Evolutionary conservation across 2,113 vertebrate genomes (phyloP).

Genomic region (Camelus dromedarius): DNA sequence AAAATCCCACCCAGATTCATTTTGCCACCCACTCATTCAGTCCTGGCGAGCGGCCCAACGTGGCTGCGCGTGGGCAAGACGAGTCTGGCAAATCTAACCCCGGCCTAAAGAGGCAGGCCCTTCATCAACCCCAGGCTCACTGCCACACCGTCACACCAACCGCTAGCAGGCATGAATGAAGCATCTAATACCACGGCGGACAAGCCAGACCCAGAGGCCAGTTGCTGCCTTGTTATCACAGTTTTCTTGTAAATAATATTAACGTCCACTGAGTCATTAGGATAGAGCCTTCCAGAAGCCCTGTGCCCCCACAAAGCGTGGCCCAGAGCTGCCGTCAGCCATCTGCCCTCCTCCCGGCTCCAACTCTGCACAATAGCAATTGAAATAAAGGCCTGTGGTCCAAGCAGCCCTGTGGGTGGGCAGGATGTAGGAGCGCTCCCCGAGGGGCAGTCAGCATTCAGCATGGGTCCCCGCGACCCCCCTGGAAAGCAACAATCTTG

Average conservation of each 20-base stretch:
- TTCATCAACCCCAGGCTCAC: fast-evolving
- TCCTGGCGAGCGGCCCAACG: too few relatives aligned
- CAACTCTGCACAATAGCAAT: not conserved
- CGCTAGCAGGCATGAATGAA: not conserved
- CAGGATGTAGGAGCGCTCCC: not conserved
- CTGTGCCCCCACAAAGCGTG: not conserved
- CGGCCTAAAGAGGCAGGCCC: not conserved
- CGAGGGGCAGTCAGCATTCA: not conserved
- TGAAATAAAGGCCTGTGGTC: not conserved
- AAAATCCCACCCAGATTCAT: not conserved
- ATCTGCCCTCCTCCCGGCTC: not conserved
- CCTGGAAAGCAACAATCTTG: not conserved
- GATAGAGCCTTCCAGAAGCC: not conserved
- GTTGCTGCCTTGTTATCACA: fast-evolving
- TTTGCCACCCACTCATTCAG: not conserved
- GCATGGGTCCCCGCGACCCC: not conserved
- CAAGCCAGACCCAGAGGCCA: not conserved
- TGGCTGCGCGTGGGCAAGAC: not conserved
- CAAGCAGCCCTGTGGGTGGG: not conserved
- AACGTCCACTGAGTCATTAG: not conserved
- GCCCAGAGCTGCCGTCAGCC: not conserved
- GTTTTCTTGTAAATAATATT: not conserved
- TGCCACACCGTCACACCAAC: too few relatives aligned
- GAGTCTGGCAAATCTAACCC: not conserved
- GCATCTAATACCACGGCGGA: too few relatives aligned